Evolutionary conservation across 1,140 invertebrate genomes (phyloP).

Genomic region (Drosophila willistoni): DNA sequence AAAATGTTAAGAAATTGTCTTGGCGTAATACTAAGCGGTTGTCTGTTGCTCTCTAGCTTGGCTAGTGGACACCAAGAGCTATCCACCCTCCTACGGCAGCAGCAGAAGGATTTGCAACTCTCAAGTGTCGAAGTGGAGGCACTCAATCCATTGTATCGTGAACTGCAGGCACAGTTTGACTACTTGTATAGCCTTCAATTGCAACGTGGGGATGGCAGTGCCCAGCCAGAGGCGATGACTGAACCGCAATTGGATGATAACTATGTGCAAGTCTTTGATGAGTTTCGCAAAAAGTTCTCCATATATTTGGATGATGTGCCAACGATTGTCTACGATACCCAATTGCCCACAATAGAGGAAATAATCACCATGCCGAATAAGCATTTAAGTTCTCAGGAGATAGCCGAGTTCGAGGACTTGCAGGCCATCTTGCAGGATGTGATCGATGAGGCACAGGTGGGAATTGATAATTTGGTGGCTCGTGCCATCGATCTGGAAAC

Average conservation of each 20-base stretch:
- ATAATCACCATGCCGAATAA: slow-evolving; percentile 46
- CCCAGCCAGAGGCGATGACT: background rate
- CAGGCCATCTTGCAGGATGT: slow-evolving; percentile 65
- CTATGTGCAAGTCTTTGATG: slow-evolving; percentile 43
- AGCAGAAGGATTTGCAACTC: slow-evolving; percentile 51
- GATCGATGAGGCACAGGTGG: slow-evolving; percentile 67
- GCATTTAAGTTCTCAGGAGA: slow-evolving; percentile 43
- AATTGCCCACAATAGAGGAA: slow-evolving; percentile 59
- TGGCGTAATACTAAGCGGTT: slow-evolving; percentile 30
- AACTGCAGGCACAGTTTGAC: slow-evolving; percentile 68
- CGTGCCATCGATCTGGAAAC: slow-evolving; percentile 54
- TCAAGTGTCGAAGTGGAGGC: slow-evolving; percentile 54
- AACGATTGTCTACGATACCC: slow-evolving; percentile 60
- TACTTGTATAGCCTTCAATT: slow-evolving; percentile 48
- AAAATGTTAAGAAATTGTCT: slow-evolving; percentile 41
- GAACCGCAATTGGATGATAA: slow-evolving; percentile 27
- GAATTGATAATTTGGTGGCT: slow-evolving; percentile 56
- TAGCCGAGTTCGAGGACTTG: slow-evolving; percentile 59
- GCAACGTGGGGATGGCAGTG: slow-evolving; percentile 56
- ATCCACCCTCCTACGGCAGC: slow-evolving; percentile 44
- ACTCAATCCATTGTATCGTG: slow-evolving; percentile 59
- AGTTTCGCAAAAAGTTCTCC: slow-evolving; percentile 48
- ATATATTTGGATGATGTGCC: slow-evolving; percentile 41
- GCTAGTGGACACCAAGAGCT: slow-evolving; percentile 50
- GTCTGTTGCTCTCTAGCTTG: slow-evolving; percentile 17